Conservation (phyloP, 2,888 invertebrate species). For the Timema podura region DNA sequence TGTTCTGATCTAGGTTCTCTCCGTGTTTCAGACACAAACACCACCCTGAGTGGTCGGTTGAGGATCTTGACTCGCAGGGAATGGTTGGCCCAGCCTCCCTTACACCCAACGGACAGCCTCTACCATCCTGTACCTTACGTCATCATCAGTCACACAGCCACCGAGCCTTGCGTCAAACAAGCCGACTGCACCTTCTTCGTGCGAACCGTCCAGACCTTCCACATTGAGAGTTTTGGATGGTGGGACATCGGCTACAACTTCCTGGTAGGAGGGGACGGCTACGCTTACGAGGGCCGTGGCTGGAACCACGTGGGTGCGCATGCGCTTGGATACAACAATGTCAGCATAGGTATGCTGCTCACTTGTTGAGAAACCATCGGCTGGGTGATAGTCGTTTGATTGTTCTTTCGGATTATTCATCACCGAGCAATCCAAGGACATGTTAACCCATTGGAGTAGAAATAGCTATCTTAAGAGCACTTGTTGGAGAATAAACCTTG, state of each 20-base stretch:
- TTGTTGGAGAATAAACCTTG: too few species aligned
- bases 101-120: constrained; percentile 50
- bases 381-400: too few species aligned
- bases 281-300: constrained; percentile 67
- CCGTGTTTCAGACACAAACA: not conserved
- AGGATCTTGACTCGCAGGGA: constrained; percentile 55
- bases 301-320: constrained; percentile 53
- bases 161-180: constrained; percentile 55
- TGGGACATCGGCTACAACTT: constrained; percentile 75
- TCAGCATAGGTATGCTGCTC: constrained; percentile 53
- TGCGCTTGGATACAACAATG: constrained; percentile 55
- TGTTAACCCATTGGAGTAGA: too few species aligned
- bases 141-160: constrained; percentile 53
- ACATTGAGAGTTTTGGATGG: constrained; percentile 59
- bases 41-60: constrained; percentile 42
- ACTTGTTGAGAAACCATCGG: too few species aligned
- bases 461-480: too few species aligned
- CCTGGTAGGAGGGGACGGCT: constrained; percentile 73
- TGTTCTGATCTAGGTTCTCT: too few species aligned
- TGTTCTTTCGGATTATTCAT: not conserved
- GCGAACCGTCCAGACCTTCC: constrained; percentile 61
- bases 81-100: constrained; percentile 65
- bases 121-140: constrained; percentile 41
- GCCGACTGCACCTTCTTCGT: constrained; percentile 39
- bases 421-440: too few species aligned